These are phyloP conservation scores for Drosophila anomelani DNA, from an alignment of 2,888 invertebrate genomes.

Conservation along the genomic window DNA sequence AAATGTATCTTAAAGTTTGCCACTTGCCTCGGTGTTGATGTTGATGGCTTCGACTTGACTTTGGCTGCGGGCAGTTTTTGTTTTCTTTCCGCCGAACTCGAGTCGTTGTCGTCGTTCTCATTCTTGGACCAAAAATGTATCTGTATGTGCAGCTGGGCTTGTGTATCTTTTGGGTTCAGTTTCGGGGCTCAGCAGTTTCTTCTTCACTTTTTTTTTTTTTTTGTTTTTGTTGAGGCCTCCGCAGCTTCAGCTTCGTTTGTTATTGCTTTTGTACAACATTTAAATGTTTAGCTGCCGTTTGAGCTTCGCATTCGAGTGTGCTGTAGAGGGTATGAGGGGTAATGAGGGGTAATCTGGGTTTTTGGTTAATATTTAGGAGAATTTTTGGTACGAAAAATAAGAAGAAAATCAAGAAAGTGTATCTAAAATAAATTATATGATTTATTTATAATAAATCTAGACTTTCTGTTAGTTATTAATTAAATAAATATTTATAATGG, in stretches of 20 bases:
- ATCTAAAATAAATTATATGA: neutral
- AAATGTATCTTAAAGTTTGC: slow-evolving; percentile 72
- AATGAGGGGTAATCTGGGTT: slow-evolving; percentile 2
- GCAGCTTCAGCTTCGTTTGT: slow-evolving; percentile 51
- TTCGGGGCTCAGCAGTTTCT: slow-evolving; percentile 28
- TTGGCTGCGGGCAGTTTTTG: slow-evolving; percentile 50
- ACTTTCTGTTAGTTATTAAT: neutral
- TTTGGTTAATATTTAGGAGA: neutral
- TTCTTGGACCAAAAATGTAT: slow-evolving; percentile 55
- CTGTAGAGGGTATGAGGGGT: slow-evolving; percentile 11
- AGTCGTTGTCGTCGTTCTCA: slow-evolving; percentile 28
- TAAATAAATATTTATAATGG: fast-evolving
- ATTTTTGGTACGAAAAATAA: too few relatives aligned
- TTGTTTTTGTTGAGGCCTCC: slow-evolving; percentile 21
- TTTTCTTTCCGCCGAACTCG: slow-evolving; percentile 35
- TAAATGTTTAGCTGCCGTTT: slow-evolving; percentile 80
- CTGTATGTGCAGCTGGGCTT: slow-evolving; percentile 47
- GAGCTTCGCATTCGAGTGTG: slow-evolving; percentile 56
- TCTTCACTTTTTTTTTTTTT: slow-evolving; percentile 2
- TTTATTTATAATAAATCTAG: neutral
- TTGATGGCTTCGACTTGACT: slow-evolving; percentile 47
- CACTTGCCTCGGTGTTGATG: slow-evolving; percentile 40
- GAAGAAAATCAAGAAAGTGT: neutral
- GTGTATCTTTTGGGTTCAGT: slow-evolving; percentile 59
- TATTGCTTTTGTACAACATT: slow-evolving; percentile 80